Percentiles rank a stretch among this genome's conserved stretches.
Evolutionary conservation across 2,113 vertebrate species (phyloP).

Genomic region (Muntiacus muntjak): DNA sequence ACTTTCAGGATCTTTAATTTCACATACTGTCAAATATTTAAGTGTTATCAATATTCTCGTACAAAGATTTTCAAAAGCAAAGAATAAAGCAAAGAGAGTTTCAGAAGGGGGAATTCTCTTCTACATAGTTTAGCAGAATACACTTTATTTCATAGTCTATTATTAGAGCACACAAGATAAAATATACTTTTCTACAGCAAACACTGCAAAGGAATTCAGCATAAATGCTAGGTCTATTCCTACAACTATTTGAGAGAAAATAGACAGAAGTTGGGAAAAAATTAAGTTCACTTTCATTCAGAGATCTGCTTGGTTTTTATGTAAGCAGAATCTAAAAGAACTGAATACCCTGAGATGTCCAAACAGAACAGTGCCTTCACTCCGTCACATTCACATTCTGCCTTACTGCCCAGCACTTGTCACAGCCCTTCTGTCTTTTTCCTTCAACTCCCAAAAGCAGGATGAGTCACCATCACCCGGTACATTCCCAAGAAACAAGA

Average conservation of each 20-base stretch:
- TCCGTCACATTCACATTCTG: not conserved
- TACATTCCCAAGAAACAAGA: not conserved
- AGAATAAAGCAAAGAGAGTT: not conserved
- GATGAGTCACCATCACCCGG: not conserved
- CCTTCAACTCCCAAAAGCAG: not conserved
- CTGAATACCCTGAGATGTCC: not conserved
- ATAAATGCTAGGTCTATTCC: not conserved
- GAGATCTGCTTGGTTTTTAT: not conserved
- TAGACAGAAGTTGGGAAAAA: not conserved
- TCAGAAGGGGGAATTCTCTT: not conserved
- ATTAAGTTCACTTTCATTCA: not conserved
- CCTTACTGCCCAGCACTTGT: not conserved
- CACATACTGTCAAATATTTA: constrained; percentile 33
- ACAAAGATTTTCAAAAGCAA: not conserved
- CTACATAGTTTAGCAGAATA: not conserved
- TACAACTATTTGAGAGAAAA: not conserved
- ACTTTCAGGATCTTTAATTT: not conserved
- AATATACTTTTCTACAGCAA: not conserved
- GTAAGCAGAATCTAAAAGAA: not conserved
- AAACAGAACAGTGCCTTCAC: not conserved
- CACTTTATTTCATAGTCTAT: not conserved
- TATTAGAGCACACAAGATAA: not conserved
- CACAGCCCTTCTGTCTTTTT: not conserved
- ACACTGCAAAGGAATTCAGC: not conserved
- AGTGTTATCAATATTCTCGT: not conserved